Evolutionary conservation across 1,140 invertebrate species (phyloP), one percentile per base, ranked within the genome.

Genomic region (Arion vulgaris): DNA sequence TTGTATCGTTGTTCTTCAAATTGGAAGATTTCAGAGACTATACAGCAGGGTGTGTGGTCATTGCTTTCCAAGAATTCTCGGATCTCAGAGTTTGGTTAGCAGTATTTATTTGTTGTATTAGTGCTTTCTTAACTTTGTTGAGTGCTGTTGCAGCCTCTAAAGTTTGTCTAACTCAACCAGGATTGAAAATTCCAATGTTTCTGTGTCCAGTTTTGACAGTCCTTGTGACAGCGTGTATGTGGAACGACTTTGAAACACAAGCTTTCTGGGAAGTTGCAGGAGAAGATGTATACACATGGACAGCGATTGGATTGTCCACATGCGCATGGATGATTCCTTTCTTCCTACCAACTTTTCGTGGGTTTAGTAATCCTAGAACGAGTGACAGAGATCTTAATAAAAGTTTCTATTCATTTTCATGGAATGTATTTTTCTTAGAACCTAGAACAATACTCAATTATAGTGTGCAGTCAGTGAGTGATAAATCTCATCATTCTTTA

Each of bases 201-300:
- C n/a, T 85, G 34, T 78, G 75, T 0, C 81, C 85, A 39, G 23
- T 79, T 15, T 51, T 80, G 0, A 57, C 81, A 1, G 51, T 81
- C 13, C 34, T 73, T 7, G 69, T 53, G 4, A 69, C 82, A 0
- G 75, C 79, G n/a, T n/a, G 82, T 15, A 32, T 86, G n/a, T 86
- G 85, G 83, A 74, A 80, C 7, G 83, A 86, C 69, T 57, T 84
- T 32, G 45, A 80, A 38, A 83, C 83, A 0, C 69, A 79, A 5
- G 83, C 85, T 4, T 78, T 86, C 39, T 85, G 85, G 83, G 83
- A 85, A 76, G 41, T 86, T 5, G 81, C 85, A 13, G 85, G 81
- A 19, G 68, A 49, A 38, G 83, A 83, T 36, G 23, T 83, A 5
- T 49, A 72, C 15, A 39, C 81, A 2, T 86, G 85, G 85, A 69